phyloP scores from a whole-genome alignment of 2,113 vertebrate species.

The Bagarius yarrelli region DNA sequence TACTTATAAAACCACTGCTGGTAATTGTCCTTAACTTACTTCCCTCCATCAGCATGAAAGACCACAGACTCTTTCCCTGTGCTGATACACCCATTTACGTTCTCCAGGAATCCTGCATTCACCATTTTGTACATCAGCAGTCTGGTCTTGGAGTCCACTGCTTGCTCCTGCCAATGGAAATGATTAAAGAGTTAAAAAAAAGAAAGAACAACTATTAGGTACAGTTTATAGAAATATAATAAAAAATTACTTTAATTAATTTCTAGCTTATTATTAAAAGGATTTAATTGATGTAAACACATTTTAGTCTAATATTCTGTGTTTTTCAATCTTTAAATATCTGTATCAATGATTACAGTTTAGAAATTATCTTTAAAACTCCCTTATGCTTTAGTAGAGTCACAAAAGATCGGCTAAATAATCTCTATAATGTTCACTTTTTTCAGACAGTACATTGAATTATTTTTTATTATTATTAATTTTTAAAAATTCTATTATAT shows the following conservation, averaged over 20 bases:
- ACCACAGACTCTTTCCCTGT: slow-evolving; percentile 97
- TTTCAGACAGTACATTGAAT: not conserved
- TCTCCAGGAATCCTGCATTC: slow-evolving; percentile 86
- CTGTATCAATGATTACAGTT: no score
- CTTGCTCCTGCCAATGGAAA: slow-evolving; percentile 82
- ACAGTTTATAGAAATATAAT: not conserved
- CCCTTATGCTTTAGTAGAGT: not conserved
- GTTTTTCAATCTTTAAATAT: not conserved
- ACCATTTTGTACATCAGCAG: slow-evolving; percentile 98
- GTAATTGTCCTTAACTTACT: slow-evolving; percentile 64
- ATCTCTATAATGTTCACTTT: not conserved
- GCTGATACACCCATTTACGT: slow-evolving; percentile 94
- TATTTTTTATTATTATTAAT: not conserved
- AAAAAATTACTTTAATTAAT: not conserved
- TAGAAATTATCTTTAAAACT: not conserved
- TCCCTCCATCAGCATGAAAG: slow-evolving; percentile 93
- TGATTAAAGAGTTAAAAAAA: not conserved
- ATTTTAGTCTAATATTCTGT: not conserved
- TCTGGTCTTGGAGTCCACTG: slow-evolving; percentile 92
- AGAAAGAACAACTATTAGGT: not conserved
- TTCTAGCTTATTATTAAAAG: not conserved
- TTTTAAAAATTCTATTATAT: no score
- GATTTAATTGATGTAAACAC: not conserved
- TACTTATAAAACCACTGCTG: no score
- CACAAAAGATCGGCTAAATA: not conserved